Evolutionary conservation across 2,797 vertebrate species (phyloP).

Genomic region (Enteromius anoplus): DNA sequence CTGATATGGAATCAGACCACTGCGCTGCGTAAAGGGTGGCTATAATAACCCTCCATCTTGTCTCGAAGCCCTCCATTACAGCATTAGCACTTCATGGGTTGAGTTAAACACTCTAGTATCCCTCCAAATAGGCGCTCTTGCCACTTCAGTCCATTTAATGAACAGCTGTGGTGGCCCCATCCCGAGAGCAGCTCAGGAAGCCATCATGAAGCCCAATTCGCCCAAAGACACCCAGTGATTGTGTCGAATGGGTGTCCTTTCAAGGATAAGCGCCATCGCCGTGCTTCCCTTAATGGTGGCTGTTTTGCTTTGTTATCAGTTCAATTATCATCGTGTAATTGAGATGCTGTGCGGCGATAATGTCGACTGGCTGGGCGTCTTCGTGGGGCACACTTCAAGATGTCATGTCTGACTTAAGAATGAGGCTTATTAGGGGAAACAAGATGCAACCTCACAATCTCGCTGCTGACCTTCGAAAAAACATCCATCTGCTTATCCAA

Average conservation of each 20-base stretch:
- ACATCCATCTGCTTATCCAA: background rate
- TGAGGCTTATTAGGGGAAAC: conserved; percentile 17
- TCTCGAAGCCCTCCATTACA: conserved; percentile 54
- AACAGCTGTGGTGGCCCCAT: conserved; percentile 59
- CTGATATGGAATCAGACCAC: conserved; percentile 49
- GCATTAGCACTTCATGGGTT: conserved; percentile 53
- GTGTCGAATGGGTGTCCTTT: conserved; percentile 51
- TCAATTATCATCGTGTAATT: conserved; percentile 46
- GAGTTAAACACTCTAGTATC: conserved; percentile 59
- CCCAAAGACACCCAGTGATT: conserved; percentile 54
- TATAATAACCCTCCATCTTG: conserved; percentile 59
- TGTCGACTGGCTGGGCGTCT: conserved; percentile 2
- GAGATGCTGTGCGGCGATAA: conserved; percentile 31
- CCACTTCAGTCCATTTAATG: conserved; percentile 63
- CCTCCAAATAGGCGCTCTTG: conserved; percentile 54
- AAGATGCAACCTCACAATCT: background rate
- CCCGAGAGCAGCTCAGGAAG: conserved; percentile 34
- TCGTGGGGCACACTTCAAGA: background rate
- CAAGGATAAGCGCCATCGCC: conserved; percentile 44
- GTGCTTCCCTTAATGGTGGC: conserved; percentile 29
- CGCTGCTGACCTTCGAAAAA: background rate
- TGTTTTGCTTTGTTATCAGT: conserved; percentile 44
- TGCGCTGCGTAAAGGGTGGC: conserved; percentile 51
- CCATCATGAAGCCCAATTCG: conserved; percentile 39
- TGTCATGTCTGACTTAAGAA: conserved; percentile 20